phyloP scores from a whole-genome alignment of 2,113 vertebrate species.

The Triplophysa siluroides region DNA sequence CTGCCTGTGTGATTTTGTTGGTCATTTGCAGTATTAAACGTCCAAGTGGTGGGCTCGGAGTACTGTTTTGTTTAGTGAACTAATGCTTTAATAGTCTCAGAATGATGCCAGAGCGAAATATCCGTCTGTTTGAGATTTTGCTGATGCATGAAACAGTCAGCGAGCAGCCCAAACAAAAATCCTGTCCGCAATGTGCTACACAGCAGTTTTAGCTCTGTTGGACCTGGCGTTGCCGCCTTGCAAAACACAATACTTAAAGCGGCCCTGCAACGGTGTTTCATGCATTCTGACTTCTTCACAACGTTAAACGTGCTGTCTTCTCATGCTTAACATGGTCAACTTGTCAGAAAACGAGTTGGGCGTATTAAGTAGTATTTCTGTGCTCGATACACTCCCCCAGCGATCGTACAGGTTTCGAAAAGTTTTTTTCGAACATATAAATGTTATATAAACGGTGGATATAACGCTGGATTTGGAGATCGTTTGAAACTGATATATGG shows the following conservation, averaged over 20 bases:
- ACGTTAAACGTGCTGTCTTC: no score
- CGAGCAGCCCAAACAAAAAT: background rate
- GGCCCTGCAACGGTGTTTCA: no score
- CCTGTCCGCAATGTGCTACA: background rate
- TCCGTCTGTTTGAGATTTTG: constrained; percentile 18
- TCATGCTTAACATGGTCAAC: no score
- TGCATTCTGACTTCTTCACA: no score
- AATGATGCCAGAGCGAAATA: constrained; percentile 26
- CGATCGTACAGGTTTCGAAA: no score
- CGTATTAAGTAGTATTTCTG: no score
- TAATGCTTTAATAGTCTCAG: constrained; percentile 19
- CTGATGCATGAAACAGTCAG: constrained; percentile 38
- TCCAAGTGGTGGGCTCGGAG: background rate
- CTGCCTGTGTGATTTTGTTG: background rate
- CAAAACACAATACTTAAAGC: constrained; percentile 14
- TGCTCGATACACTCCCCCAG: no score
- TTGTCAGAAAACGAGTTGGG: no score
- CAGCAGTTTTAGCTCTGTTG: constrained; percentile 14
- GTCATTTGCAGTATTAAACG: background rate
- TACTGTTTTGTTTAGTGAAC: constrained; percentile 6
- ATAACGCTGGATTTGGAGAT: no score
- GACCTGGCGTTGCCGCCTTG: background rate
- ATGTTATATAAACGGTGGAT: no score
- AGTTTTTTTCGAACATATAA: no score
- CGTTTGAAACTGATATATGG: no score